Base-by-base conservation (phyloP, 2,888 invertebrate species). In the Petrolisthes cinctipes region DNA sequence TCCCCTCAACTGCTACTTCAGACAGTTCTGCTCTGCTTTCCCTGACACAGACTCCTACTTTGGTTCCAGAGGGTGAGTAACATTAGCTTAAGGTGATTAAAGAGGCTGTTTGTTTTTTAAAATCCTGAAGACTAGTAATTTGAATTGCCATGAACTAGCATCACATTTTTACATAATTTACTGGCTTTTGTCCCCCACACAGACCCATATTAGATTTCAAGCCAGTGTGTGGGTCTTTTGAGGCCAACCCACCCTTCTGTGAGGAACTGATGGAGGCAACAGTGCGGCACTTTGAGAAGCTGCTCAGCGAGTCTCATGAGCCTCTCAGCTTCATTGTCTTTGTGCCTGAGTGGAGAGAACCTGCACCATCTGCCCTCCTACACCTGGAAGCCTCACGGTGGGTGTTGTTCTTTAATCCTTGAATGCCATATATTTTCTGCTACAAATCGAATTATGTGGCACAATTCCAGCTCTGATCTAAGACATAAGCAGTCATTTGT, bases 1-100 rank as follows among this genome's bases (percentile, higher is more conserved):
- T 82, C 99, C 99, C 5, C 94, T 99, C 78, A 99, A 99, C 94
- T 98, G 97, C 92, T 99, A 97, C 94, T 99, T 98, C 93, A 94
- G 96, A 89, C 98, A 99, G 93, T 98, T 97, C 93, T 98, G 98
- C 93, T 98, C 98, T 14, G 97, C 98, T 0, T 99, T 98, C 93
- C 96, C 97, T 0, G 99, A 99, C 92, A 98, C 97, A 0, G 99
- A 99, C 93, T 96, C 97, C 0, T 98, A 97, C 93, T 99, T 98
- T 93, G 98, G 98, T 54, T 98, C 98, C 14, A 94, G 98, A 92
- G 98, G 98, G 97, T 97, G 93, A 94, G 94, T 92, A 5, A 23
- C 6, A 71, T 14, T 11, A 3, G 20, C 37, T 37, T 37, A 37
- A 37, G 37, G 37, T 37, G 37, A 37, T 37, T 51, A 6, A 5